phyloP scores from a whole-genome alignment of 1,140 invertebrate genomes.

The Scaptomyza pallida region DNA sequence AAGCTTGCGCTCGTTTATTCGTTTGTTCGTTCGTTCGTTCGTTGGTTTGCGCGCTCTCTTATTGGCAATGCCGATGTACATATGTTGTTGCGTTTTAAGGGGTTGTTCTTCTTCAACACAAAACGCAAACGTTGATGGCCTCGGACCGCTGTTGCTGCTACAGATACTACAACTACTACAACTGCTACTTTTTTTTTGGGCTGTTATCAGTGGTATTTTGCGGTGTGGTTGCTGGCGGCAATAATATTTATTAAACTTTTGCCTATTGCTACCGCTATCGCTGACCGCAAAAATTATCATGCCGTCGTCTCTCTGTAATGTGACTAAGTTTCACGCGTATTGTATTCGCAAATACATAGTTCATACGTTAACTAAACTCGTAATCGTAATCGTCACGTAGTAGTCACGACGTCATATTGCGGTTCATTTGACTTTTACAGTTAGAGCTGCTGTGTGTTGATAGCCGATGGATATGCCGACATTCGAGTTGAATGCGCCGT shows the following conservation, averaged over 20 bases:
- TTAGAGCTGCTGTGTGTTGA: constrained; percentile 31
- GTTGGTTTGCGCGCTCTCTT: too few relatives aligned
- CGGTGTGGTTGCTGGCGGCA: constrained; percentile 59
- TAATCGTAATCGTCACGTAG: constrained; percentile 28
- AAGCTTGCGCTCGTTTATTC: constrained; percentile 8
- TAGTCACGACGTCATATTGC: constrained; percentile 58
- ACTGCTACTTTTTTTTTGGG: constrained; percentile 7
- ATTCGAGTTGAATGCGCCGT: constrained; percentile 36
- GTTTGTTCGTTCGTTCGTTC: too few relatives aligned
- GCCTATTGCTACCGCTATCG: constrained; percentile 53
- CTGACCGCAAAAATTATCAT: constrained; percentile 67
- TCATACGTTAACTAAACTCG: constrained; percentile 27
- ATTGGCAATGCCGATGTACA: constrained; percentile 23
- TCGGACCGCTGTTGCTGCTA: constrained; percentile 4
- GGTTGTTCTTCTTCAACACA: constrained; percentile 21
- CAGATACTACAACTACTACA: too few relatives aligned
- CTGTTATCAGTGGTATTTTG: constrained; percentile 64
- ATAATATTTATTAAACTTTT: constrained; percentile 72
- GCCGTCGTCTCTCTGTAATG: constrained; percentile 34
- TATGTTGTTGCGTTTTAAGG: constrained; percentile 15
- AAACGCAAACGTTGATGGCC: constrained; percentile 5
- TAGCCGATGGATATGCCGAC: background rate
- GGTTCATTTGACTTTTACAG: constrained; percentile 53
- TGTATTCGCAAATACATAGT: constrained; percentile 7
- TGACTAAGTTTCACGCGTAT: constrained; percentile 52